Evolutionary conservation across 2,888 invertebrate genomes (phyloP).

Genomic region (Pseudeuparius sepicola): DNA sequence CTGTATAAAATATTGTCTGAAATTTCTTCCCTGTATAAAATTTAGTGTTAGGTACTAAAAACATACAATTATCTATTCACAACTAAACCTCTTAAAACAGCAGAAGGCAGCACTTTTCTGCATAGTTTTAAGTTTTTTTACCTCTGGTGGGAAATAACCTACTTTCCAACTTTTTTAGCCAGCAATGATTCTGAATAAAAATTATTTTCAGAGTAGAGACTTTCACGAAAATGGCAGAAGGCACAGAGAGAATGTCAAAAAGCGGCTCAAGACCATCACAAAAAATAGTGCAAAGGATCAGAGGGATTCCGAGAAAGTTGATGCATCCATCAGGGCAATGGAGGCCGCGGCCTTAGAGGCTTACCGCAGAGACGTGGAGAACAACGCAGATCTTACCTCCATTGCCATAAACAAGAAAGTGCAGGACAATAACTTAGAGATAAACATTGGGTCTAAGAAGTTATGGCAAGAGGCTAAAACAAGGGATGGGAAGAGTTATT

Average conservation of each 20-base stretch:
- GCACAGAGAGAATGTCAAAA: slow-evolving; percentile 86
- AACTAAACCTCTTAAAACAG: too few relatives aligned
- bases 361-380: slow-evolving; percentile 73
- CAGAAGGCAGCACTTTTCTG: too few relatives aligned
- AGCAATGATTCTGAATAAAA: too few relatives aligned
- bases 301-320: slow-evolving; percentile 66
- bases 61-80: too few relatives aligned
- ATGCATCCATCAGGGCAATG: slow-evolving; percentile 75
- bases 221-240: slow-evolving; percentile 90
- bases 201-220: slow-evolving; percentile 68
- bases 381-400: slow-evolving; percentile 53
- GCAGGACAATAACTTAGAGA: slow-evolving; percentile 31
- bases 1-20: too few relatives aligned
- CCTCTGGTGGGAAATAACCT: too few relatives aligned
- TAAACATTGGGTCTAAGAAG: slow-evolving; percentile 33
- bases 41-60: too few relatives aligned
- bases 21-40: too few relatives aligned
- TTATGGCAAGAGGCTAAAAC: slow-evolving; percentile 73
- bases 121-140: too few relatives aligned
- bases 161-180: too few relatives aligned
- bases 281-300: slow-evolving; percentile 75
- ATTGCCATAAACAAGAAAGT: slow-evolving; percentile 39
- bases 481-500: slow-evolving; percentile 71
- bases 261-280: slow-evolving; percentile 72
- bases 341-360: slow-evolving; percentile 84